Base-by-base conservation (phyloP, 2,113 vertebrate genomes). In the Cheilinus undulatus region DNA sequence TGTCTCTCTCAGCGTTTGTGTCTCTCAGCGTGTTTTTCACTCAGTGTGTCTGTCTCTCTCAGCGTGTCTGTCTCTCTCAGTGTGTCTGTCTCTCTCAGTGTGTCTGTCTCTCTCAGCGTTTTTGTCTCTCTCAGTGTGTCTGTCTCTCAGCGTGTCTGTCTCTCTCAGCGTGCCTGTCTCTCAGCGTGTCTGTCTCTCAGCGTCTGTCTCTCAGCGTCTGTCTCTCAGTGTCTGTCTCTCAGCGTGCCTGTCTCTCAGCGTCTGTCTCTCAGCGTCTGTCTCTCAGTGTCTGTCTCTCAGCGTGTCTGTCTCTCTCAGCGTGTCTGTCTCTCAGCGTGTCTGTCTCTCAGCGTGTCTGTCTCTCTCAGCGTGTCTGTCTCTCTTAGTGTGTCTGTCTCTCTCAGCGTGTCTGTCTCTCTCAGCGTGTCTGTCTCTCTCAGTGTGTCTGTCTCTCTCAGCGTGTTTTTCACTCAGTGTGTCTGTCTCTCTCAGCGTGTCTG, bases 231-330 rank as follows among this genome's bases (percentile, higher is more conserved):
- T n/a, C n/a, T n/a, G n/a, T n/a, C n/a, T n/a, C n/a, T n/a, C n/a
- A n/a, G n/a, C n/a, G n/a, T n/a, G n/a, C n/a, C n/a, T 46, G 23
- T 23, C 22, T 48, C 0, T 36, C 52, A 36, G 23, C 28, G 4
- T 19, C 9, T 3, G 7, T 34, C 26, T 30, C 28, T 30, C 28
- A 5, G 7, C 42, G 1, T 19, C 26, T 22, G n/a, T 52, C 48
- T 38, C 13, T 38, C 36, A 3, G 36, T 6, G 3, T 54, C 30
- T 7, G 7, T 36, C 32, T 36, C 32, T 11, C 10, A 9, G 11
- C 28, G 4, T 34, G 8, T 34, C 32, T 34, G 32, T 74, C 66
- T 66, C 75, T 72, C 45, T 64, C n/a, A n/a, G n/a, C n/a, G 53
- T 62, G 0, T n/a, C n/a, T n/a, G n/a, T n/a, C n/a, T n/a, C n/a